Evolutionary conservation across 2,888 invertebrate species (phyloP).

Genomic region (Serripes groenlandicus): DNA sequence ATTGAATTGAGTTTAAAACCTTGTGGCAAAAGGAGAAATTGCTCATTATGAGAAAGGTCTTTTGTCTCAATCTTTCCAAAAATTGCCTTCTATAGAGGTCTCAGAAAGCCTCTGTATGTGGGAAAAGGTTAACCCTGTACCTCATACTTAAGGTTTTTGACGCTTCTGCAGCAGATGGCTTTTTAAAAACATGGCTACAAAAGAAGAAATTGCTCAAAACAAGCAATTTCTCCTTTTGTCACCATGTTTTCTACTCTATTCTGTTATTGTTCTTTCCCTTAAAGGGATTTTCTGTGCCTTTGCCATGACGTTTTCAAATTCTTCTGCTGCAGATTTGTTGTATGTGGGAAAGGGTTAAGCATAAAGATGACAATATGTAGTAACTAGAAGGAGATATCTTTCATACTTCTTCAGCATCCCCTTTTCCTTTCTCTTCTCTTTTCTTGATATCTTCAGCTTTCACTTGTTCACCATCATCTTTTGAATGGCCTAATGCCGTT

Average conservation of each 20-base stretch:
- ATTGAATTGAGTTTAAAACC: background rate
- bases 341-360: no score
- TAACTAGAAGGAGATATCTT: no score
- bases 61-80: background rate
- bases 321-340: no score
- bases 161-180: no score
- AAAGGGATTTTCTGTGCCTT: no score
- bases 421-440: constrained; percentile 8
- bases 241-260: background rate
- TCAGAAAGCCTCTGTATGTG: background rate
- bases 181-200: background rate
- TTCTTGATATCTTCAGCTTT: constrained; percentile 23
- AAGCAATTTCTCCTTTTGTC: background rate
- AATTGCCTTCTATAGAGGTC: background rate
- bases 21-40: background rate
- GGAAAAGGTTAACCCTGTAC: background rate
- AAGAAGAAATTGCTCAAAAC: background rate
- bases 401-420: constrained; percentile 7
- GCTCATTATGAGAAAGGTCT: background rate
- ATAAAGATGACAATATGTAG: no score
- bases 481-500: background rate
- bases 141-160: no score
- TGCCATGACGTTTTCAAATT: no score
- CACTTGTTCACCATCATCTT: background rate
- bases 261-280: no score